Evolutionary conservation across 2,113 vertebrate species (phyloP), one percentile per base, ranked within the genome.

Genomic region (Herpetotheres cachinnans): DNA sequence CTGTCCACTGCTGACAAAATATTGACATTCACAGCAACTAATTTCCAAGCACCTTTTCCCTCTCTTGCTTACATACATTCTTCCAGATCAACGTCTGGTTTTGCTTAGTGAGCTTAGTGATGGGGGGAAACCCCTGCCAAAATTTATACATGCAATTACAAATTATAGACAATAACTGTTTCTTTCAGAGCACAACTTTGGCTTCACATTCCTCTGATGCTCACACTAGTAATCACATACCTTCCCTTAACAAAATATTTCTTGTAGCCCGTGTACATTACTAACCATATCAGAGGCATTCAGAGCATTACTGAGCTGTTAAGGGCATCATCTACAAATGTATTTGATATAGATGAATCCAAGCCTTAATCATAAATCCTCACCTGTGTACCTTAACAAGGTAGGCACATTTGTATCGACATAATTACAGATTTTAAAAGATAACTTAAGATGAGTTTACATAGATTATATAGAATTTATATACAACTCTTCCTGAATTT

Each of bases 51-150:
- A 46, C 7, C 10, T 77, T 80, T 80, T 69, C 30, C 16, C 13
- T 72, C 52, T n/a, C 17, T 66, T 76, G 24, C 30, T 70, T 18
- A 59, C 16, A 22, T 54, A 40, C 11, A 72, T 66, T 55, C 19
- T 76, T 77, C 24, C 54, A 66, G 59, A 56, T 32, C 29, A 61
- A 44, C 22, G 20, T 25, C 15, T 32, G 24, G 1, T 65, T 91
- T 47, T 47, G 3, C 24, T 76, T 81, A 42, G 19, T 27, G 24
- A 84, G 9, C 4, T 56, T 86, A 59, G 40, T 34, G 13, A 6
- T 7, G 2, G 4, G 4, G 13, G 3, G 3, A 29, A 73, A 49
- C 2, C 3, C 6, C 17, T 58, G 50, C 15, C 27, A 52, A 72
- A 91, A 49, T 22, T 5, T 18, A 47, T 16, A 40, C 12, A 27